Evolutionary conservation across 1,140 invertebrate species (phyloP), one percentile per base, ranked within the genome.

Genomic region (Trichonephila inaurata): DNA sequence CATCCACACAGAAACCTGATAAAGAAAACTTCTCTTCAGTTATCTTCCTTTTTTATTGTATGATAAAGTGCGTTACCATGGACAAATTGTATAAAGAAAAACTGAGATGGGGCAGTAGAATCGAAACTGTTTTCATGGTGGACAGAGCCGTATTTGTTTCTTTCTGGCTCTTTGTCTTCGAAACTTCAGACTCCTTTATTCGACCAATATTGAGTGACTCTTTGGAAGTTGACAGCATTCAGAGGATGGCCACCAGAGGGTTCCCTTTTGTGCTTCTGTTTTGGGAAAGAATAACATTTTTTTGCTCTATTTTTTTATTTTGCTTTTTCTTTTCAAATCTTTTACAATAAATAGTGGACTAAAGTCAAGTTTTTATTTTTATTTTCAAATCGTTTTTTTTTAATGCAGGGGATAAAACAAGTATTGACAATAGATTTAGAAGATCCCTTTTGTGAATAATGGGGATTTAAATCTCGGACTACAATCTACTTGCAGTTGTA

Each of bases 91-190:
- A 16, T 28, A 28, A 28, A 77, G 28, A 77, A 72, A 72, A 33
- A 12, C 64, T 24, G 28, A 77, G 28, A 77, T 28, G 24, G 24
- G 69, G 16, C 69, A 14, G 16, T 18, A 14, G 28, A 77, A 77
- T 77, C 24, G 69, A 77, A 77, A 77, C 69, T 77, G 69, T 77
- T 77, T 14, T 28, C 24, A 33, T 77, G 28, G 69, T 18, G 69
- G 24, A 77, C 69, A 77, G 51, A 77, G 28, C 69, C 69, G 24
- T 77, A 40, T 40, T 77, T 77, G 69, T 77, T 77, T 77, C 28
- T 18, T 77, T 6, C 12, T 33, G 16, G 10, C 14, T 6, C 69
- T 77, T 77, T 77, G 69, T 77, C 69, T 77, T 16, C 24, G 28
- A 33, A 77, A 77, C 69, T 77, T 77, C 69, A 33, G 24, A 7